Conservation (phyloP, 2,113 vertebrate species). For the Gambusia holbrooki region DNA sequence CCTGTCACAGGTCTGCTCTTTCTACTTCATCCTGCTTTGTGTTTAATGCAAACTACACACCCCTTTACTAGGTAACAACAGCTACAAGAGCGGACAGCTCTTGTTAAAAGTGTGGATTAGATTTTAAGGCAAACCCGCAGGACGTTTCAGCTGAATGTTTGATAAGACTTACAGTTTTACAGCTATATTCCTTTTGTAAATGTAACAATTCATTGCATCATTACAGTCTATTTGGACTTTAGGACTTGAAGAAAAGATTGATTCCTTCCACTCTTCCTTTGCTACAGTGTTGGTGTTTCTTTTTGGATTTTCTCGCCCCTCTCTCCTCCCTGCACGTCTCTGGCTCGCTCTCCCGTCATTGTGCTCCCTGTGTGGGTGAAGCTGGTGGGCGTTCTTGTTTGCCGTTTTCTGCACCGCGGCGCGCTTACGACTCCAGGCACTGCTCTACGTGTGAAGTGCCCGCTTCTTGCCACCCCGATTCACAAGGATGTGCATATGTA, state of each 20-base stretch:
- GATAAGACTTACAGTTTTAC: no score
- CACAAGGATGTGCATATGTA: slow-evolving; percentile 5
- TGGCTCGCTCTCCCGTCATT: slow-evolving; percentile 15
- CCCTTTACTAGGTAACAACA: not conserved
- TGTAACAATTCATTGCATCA: not conserved
- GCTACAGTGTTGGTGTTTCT: slow-evolving; percentile 1
- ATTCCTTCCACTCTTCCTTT: not conserved
- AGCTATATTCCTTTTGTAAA: no score
- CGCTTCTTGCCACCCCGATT: slow-evolving; percentile 21
- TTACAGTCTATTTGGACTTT: not conserved
- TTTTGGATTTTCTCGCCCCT: slow-evolving; percentile 1
- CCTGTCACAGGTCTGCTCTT: not conserved
- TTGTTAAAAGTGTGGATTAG: no score
- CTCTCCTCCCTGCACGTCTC: not conserved
- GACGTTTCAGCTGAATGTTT: not conserved
- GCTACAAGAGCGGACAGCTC: not conserved
- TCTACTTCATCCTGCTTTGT: not conserved
- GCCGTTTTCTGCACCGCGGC: slow-evolving; percentile 7
- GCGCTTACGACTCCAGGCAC: not conserved
- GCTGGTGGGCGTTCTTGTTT: slow-evolving; percentile 50
- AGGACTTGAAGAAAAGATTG: not conserved
- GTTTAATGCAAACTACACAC: not conserved
- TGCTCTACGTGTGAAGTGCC: slow-evolving; percentile 20
- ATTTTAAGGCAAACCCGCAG: not conserved
- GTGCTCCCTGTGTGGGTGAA: slow-evolving; percentile 43